Evolutionary conservation across 2,888 invertebrate species (phyloP), one percentile per base, ranked within the genome.

Genomic region (Auanema freiburgensis): DNA sequence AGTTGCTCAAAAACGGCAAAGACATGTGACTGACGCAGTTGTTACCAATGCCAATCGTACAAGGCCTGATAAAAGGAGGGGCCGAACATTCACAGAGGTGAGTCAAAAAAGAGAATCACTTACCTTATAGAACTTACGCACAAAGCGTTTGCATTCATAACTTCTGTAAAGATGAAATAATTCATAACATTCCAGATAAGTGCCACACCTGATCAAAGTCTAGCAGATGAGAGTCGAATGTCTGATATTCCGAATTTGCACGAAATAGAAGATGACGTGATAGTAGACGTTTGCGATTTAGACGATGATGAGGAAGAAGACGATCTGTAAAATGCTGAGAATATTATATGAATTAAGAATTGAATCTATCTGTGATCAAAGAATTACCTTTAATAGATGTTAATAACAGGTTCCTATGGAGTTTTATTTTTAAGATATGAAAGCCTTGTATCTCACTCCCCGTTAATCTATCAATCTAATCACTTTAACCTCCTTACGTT

Each of bases 251-350:
- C 67, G 25, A 61, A 61, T 10, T 56, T 66, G 42, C 69, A 65
- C 41, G 60, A 66, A 41, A 71, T 74, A 57, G 77, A 69, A 55
- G 76, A 76, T 59, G 72, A 72, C 57, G 76, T 74, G 4, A 73
- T 74, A 44, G 65, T 72, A 21, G 74, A 74, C 46, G 63, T 69
- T 12, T 43, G 57, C 16, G 62, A 56, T 14, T 33, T n/a, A 21
- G 56, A 57, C 11, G 50, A 50, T 5, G 62, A 51, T 16, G 57
- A 62, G 33, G 55, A 60, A n/a, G 55, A 53, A 12, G 55, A 54
- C n/a, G 24, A 23, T 33, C 33, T 33, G 33, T 33, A 33, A 33
- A 33, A 33, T 33, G 33, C 33, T 33, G 33, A 33, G 33, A 33
- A 33, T 33, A 33, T 33, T 33, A 33, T 33, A 33, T 33, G 33